These are phyloP conservation scores for Thaumetopoea pityocampa DNA, from an alignment of 1,140 invertebrate genomes.

Conservation along the genomic window DNA sequence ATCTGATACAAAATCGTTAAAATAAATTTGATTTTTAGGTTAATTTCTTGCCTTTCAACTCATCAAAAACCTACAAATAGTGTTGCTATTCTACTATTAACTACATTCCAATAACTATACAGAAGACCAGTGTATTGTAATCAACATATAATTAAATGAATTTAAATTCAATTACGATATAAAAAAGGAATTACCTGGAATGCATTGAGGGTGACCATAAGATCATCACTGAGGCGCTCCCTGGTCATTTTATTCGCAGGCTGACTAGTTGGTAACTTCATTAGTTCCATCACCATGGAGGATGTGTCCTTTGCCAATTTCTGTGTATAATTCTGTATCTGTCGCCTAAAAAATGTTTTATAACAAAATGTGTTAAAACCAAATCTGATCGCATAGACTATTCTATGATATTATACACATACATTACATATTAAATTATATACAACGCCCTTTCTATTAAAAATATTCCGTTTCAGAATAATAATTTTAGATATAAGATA, in stretches of 20 bases:
- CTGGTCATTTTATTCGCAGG: constrained; percentile 92
- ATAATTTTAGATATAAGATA: no score
- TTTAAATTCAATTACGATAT: background rate
- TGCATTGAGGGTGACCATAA: constrained; percentile 92
- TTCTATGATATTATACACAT: no score
- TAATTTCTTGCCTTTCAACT: no score
- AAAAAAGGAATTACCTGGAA: constrained; percentile 87
- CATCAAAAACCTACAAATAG: no score
- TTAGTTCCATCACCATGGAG: constrained; percentile 88
- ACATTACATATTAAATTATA: no score
- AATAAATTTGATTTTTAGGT: no score
- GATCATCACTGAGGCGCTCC: constrained; percentile 95
- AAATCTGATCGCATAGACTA: constrained; percentile 12
- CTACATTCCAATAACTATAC: background rate
- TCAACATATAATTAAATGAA: background rate
- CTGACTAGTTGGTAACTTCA: constrained; percentile 81
- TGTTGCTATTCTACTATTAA: no score
- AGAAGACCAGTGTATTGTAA: background rate
- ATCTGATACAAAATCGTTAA: no score
- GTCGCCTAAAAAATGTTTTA: constrained; percentile 80
- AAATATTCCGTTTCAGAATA: no score
- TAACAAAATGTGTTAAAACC: constrained; percentile 16
- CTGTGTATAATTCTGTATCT: constrained; percentile 96
- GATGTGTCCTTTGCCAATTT: constrained; percentile 96
- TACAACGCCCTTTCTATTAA: no score